Base-by-base conservation (phyloP, 2,888 invertebrate genomes). In the Bibio marci region DNA sequence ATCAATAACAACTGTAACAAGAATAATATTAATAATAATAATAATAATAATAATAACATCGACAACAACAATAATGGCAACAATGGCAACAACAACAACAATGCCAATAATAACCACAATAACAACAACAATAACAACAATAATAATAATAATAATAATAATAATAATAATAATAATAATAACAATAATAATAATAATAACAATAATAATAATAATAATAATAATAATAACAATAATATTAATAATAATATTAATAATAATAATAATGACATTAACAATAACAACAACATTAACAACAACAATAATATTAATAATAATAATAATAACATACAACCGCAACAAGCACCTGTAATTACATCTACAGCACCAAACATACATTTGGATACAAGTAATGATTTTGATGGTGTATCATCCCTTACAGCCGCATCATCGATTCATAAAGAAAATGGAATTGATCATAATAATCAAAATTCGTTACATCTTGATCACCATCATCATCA, bases 301-400 rank as follows among this genome's bases (percentile, higher is more conserved):
- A 22, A 22, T 22, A 8, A 22, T 22, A 8, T 6, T 22, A 22
- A 22, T 6, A 22, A 22, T 22, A 22, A 22, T 22, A 22, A 22
- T 22, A 22, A 8, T 22, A 4, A 22, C 4, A 22, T 8, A 22
- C 38, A 38, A 41, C 55, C 59, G n/a, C 56, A 62, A 42, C 59
- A 58, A 48, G 55, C 62, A 34, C 49, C 64, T 30, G 55, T 63
- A 44, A 57, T 62, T 39, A 62, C 60, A 13, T 61, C 59, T 18
- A 61, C 40, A 11, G 62, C 59, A 3, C 45, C 52, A 38, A 51
- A 52, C 19, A 47, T 55, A 35, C 55, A 56, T 45, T 58, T 58
- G 42, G 61, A 62, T 41, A 55, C 54, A 14, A 61, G 60, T 43
- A 58, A 57, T 44, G 59, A 60, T 42, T 60, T 56, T 44, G 63